Conservation (phyloP, 2,888 invertebrate genomes). For the Rhorus exstirpatorius region DNA sequence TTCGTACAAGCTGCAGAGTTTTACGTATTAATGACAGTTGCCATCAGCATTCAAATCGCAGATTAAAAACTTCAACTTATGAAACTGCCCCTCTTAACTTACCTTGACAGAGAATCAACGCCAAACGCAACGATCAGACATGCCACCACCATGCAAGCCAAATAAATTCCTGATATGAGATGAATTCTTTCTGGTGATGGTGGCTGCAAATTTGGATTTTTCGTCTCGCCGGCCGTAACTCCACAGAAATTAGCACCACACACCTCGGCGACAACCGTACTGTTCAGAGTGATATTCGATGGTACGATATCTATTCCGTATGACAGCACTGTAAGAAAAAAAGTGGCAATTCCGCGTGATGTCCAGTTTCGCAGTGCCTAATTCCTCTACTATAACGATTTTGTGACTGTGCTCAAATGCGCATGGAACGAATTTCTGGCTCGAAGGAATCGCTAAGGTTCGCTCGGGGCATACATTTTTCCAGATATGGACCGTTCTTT, state of each 20-base stretch:
- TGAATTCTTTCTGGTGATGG: conserved; percentile 92
- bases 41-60: background rate
- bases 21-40: background rate
- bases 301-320: conserved; percentile 78
- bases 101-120: conserved; percentile 94
- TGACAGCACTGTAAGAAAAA: conserved; percentile 81
- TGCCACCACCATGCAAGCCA: conserved; percentile 92
- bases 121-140: conserved; percentile 91
- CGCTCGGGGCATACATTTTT: too few relatives aligned
- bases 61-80: background rate
- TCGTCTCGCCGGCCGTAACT: conserved; percentile 86
- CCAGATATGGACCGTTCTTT: background rate
- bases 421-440: too few relatives aligned
- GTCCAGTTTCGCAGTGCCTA: background rate
- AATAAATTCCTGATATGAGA: conserved; percentile 93
- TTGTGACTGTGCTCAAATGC: too few relatives aligned
- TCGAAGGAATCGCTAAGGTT: too few relatives aligned
- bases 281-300: conserved; percentile 83
- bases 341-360: background rate
- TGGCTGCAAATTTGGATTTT: conserved; percentile 90
- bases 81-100: conserved; percentile 66
- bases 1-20: background rate
- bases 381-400: background rate
- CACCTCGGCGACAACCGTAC: conserved; percentile 86
- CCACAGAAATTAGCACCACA: conserved; percentile 93